Evolutionary conservation across 2,797 vertebrate genomes (phyloP).

Genomic region (Sebastiscus tertius): DNA sequence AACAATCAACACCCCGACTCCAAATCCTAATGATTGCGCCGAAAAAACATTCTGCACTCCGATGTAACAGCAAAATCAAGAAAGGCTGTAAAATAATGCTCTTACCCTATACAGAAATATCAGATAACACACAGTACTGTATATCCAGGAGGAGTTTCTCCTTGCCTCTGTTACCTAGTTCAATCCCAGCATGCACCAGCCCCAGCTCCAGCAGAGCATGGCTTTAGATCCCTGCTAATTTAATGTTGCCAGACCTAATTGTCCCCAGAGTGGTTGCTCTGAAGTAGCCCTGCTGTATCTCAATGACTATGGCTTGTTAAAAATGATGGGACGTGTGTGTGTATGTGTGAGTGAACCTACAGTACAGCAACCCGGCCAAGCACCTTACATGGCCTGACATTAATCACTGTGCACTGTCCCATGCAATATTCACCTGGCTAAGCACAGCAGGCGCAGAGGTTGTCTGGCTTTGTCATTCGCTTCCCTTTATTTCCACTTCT

Average conservation of each 20-base stretch:
- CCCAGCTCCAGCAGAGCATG: conserved; percentile 50
- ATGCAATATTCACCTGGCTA: conserved; percentile 75
- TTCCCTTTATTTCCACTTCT: conserved; percentile 53
- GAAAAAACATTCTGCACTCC: conserved; percentile 4
- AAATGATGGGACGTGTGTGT: conserved; percentile 52
- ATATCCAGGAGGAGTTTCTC: conserved; percentile 31
- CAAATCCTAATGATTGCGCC: conserved; percentile 30
- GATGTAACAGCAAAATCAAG: conserved; percentile 21
- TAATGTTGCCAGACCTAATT: conserved; percentile 74
- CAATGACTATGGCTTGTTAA: conserved; percentile 62
- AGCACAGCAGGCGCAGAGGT: conserved; percentile 63
- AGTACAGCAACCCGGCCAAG: conserved; percentile 38
- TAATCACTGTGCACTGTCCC: conserved; percentile 74
- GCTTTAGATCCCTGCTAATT: conserved; percentile 72
- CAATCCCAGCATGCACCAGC: conserved; percentile 49
- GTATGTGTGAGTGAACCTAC: conserved; percentile 19
- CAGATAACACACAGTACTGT: background rate
- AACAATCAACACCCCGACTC: conserved; percentile 39
- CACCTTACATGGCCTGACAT: conserved; percentile 74
- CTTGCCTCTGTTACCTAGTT: conserved; percentile 23
- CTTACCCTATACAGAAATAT: conserved; percentile 10
- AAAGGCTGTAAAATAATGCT: conserved; percentile 21
- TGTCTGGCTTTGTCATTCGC: conserved; percentile 53
- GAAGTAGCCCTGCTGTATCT: conserved; percentile 61
- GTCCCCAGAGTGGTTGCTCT: conserved; percentile 68